Conservation (phyloP, 2,797 vertebrate genomes). For the Trachops cirrhosus region DNA sequence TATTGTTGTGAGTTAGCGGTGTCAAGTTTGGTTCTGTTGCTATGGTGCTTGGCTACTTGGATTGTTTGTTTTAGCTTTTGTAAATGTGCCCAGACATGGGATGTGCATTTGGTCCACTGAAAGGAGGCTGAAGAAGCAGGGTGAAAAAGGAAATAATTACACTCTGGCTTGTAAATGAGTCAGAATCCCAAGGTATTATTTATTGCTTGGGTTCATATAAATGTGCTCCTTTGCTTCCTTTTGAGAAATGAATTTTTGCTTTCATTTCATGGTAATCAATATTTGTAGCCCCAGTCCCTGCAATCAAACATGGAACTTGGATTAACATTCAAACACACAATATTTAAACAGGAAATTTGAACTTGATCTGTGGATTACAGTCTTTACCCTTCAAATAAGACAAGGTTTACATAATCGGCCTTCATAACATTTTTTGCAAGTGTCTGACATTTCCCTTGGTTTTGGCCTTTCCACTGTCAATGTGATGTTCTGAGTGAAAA, state of each 20-base stretch:
- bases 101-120: background rate
- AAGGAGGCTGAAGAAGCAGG: background rate
- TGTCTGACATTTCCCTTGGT: constrained; percentile 57
- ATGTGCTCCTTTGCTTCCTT: constrained; percentile 29
- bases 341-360: constrained; percentile 75
- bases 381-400: constrained; percentile 70
- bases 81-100: constrained; percentile 16
- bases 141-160: constrained; percentile 30
- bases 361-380: constrained; percentile 52
- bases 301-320: constrained; percentile 50
- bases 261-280: constrained; percentile 58
- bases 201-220: constrained; percentile 23
- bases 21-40: constrained; percentile 49
- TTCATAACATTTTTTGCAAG: constrained; percentile 38
- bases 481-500: constrained; percentile 28
- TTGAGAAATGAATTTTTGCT: constrained; percentile 50
- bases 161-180: constrained; percentile 41
- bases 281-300: constrained; percentile 2
- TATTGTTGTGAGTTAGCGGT: constrained; percentile 33
- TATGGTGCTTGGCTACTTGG: constrained; percentile 30
- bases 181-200: constrained; percentile 24
- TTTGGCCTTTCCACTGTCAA: constrained; percentile 52
- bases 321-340: constrained; percentile 66
- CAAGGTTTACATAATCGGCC: constrained; percentile 61
- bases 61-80: constrained; percentile 54